Conservation (phyloP, 2,888 invertebrate species). For the Melanchra persicariae region DNA sequence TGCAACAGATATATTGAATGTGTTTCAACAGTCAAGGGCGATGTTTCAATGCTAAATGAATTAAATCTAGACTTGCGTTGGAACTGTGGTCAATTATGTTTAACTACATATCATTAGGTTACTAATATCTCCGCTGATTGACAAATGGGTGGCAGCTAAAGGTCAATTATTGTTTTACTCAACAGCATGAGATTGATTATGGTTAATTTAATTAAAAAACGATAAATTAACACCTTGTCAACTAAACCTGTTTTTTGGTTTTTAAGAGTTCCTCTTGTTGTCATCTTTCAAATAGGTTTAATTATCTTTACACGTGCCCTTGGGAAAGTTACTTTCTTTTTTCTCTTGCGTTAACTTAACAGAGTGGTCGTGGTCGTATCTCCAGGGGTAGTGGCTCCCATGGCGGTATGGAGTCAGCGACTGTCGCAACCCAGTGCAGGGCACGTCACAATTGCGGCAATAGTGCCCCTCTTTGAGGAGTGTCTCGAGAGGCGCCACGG, state of each 20-base stretch:
- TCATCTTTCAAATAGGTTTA: neutral
- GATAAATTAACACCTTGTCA: constrained; percentile 21
- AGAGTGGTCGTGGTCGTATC: too few relatives aligned
- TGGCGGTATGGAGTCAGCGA: too few relatives aligned
- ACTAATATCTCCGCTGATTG: constrained; percentile 9
- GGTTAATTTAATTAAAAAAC: constrained; percentile 38
- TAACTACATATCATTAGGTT: constrained; percentile 19
- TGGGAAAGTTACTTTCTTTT: neutral
- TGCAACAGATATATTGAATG: too few relatives aligned
- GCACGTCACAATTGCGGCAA: too few relatives aligned
- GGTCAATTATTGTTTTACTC: constrained; percentile 38
- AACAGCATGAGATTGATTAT: constrained; percentile 14
- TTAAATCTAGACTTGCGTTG: constrained; percentile 31
- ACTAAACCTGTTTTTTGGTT: constrained; percentile 12
- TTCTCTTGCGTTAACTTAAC: too few relatives aligned
- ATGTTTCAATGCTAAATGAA: constrained; percentile 39
- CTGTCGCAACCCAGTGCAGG: too few relatives aligned
- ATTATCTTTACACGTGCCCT: neutral
- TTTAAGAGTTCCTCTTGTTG: neutral
- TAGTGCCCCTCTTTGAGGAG: too few relatives aligned
- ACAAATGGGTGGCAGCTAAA: constrained; percentile 38
- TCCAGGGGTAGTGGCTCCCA: too few relatives aligned
- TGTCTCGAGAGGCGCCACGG: too few relatives aligned
- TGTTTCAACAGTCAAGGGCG: constrained; percentile 41
- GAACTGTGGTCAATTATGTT: neutral